Evolutionary conservation across 2,113 vertebrate species (phyloP).

Genomic region (Lepus americanus): DNA sequence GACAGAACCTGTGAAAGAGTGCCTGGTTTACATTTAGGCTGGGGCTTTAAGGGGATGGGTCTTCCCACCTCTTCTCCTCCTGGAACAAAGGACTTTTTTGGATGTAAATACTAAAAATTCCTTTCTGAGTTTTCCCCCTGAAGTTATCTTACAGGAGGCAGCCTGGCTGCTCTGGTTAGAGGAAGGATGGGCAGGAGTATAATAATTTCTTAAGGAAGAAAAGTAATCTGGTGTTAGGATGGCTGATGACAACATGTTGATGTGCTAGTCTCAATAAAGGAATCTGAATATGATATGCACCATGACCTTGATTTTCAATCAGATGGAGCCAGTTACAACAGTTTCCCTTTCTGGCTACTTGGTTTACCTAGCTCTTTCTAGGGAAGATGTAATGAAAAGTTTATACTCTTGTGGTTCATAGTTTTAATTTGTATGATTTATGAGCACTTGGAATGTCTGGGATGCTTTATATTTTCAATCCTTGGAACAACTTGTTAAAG

Average conservation of each 20-base stretch:
- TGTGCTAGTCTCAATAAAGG: not conserved
- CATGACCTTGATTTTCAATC: slow-evolving; percentile 26
- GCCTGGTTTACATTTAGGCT: no score
- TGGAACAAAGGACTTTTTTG: no score
- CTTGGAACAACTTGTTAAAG: not conserved
- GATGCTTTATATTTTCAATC: slow-evolving; percentile 17
- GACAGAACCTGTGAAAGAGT: no score
- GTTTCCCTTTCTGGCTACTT: not conserved
- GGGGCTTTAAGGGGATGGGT: no score
- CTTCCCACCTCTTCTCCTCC: no score
- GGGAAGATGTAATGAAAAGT: slow-evolving; percentile 12
- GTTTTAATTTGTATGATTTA: slow-evolving; percentile 40
- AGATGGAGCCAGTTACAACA: not conserved
- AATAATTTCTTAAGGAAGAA: slow-evolving; percentile 11
- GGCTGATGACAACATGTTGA: not conserved
- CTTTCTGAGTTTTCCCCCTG: no score
- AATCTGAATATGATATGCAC: not conserved
- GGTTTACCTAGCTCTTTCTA: not conserved
- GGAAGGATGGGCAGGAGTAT: no score
- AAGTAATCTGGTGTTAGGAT: not conserved
- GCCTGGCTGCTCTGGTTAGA: no score
- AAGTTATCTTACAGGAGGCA: no score
- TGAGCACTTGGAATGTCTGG: slow-evolving; percentile 20
- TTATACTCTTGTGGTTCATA: not conserved
- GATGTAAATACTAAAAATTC: no score